Evolutionary conservation across 1,140 invertebrate genomes (phyloP), one percentile per base, ranked within the genome.

Genomic region (Caerostris extrusa): DNA sequence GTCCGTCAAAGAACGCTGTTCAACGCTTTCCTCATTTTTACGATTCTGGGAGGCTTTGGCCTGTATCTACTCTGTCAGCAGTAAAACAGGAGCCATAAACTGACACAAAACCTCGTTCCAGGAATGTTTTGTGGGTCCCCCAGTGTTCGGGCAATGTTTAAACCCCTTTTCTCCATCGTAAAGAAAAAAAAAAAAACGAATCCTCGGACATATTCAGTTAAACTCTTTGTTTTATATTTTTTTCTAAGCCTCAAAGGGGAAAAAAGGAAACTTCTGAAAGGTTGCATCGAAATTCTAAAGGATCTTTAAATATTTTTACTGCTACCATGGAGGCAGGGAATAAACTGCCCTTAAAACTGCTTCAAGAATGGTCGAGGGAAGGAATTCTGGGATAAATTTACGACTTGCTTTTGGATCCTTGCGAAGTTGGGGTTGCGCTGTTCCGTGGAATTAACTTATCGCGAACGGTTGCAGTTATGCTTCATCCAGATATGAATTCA

Each of bases 231-330:
- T 77, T 77, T 77, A 50, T 19, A 19, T 34, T 34, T 34, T 34
- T 34, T 34, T 34, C 8, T 14, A 7, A 34, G 34, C 71, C 34
- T 77, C 34, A 3, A 53, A 34, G 53, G 34, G 34, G 34, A 34
- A 34, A 34, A 77, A 77, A 50, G 71, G 19, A 50, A 77, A 77
- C 71, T 67, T 67, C 61, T 67, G 14, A 14, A 67, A 67, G n/a
- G 61, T 17, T 34, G 71, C 71, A 77, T 77, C 71, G 71, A 77
- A 77, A 77, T 77, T 77, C 50, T 77, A 77, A 77, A 77, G 71
- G 71, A 2, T 34, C 34, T 34, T 34, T 2, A 34, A 34, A 77
- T 77, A 77, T 77, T 77, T 77, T 77, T 77, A 77, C 71, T 34
- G 71, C 71, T 12, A 53, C 71, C 10, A 50, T 77, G 14, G 34